These are phyloP conservation scores for Megaceryle alcyon DNA, from an alignment of 2,797 vertebrate genomes.

Conservation along the genomic window DNA sequence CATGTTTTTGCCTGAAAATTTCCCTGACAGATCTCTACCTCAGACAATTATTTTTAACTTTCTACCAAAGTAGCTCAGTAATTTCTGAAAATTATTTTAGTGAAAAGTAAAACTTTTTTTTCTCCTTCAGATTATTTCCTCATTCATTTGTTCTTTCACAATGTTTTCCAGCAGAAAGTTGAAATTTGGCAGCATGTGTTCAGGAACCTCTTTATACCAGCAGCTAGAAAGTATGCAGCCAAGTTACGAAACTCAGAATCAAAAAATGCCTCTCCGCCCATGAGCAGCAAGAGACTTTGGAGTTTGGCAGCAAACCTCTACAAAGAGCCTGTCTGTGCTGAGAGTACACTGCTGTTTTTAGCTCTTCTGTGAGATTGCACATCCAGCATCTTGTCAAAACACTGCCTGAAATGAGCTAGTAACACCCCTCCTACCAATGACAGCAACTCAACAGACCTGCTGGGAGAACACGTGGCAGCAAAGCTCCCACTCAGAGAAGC, in stretches of 20 bases:
- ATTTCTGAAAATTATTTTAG: background rate
- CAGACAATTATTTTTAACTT: background rate
- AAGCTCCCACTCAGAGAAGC: background rate
- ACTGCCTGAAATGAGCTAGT: background rate
- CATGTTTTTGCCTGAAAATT: background rate
- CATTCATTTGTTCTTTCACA: background rate
- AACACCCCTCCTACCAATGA: background rate
- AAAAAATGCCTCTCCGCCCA: background rate
- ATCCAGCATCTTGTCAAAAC: slow-evolving; percentile 18
- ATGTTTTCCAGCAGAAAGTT: background rate
- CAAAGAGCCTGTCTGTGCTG: background rate
- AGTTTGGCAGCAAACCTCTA: background rate
- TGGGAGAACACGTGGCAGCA: background rate
- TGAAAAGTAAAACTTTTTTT: background rate
- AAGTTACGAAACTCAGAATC: background rate
- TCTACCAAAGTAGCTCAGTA: background rate
- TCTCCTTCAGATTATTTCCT: background rate
- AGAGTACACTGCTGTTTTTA: background rate
- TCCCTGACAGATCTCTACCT: background rate
- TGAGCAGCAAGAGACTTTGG: background rate
- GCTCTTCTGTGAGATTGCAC: background rate
- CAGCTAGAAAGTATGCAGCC: background rate
- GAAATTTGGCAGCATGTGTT: background rate
- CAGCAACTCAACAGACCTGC: background rate
- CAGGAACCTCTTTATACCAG: background rate